Evolutionary conservation across 2,797 vertebrate species (phyloP).

Genomic region (Atherinosoma microstoma): DNA sequence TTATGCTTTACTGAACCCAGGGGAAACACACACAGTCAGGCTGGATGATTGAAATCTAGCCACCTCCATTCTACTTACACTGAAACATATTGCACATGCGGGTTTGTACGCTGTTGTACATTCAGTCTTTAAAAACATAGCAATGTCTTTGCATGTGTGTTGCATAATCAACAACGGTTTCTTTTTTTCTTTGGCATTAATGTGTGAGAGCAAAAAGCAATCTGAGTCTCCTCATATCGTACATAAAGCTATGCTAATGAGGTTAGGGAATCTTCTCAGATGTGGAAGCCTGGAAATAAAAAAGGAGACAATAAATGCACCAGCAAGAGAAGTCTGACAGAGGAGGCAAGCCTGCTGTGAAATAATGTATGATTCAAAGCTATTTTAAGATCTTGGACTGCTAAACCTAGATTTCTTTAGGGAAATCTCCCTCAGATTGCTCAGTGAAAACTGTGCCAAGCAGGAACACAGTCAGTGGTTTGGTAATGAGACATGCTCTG

Average conservation of each 20-base stretch:
- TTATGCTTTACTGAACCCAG: conserved; percentile 65
- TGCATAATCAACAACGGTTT: conserved; percentile 33
- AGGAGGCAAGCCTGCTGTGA: conserved; percentile 55
- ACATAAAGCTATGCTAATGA: conserved; percentile 74
- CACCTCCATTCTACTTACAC: conserved; percentile 21
- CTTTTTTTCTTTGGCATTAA: conserved; percentile 28
- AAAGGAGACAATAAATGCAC: conserved; percentile 66
- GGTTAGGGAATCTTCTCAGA: conserved; percentile 52
- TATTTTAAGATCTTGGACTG: conserved; percentile 76
- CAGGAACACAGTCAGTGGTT: conserved; percentile 44
- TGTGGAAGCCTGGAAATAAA: conserved; percentile 52
- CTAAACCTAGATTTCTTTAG: conserved; percentile 74
- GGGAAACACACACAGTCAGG: conserved; percentile 51
- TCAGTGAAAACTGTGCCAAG: conserved; percentile 64
- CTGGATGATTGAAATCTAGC: conserved; percentile 65
- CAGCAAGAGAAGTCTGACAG: conserved; percentile 63
- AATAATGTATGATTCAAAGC: conserved; percentile 82
- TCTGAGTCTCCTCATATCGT: conserved; percentile 46
- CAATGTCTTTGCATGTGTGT: conserved; percentile 30
- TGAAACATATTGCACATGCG: conserved; percentile 7
- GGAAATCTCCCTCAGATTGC: conserved; percentile 68
- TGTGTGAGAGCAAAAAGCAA: conserved; percentile 49
- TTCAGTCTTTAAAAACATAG: conserved; percentile 25
- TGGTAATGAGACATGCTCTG: conserved; percentile 51
- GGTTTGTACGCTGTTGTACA: conserved; percentile 19